Conservation (phyloP, 30 jellyfish, hydroid and myxozoan species). For the Rhopilema esculentum region DNA sequence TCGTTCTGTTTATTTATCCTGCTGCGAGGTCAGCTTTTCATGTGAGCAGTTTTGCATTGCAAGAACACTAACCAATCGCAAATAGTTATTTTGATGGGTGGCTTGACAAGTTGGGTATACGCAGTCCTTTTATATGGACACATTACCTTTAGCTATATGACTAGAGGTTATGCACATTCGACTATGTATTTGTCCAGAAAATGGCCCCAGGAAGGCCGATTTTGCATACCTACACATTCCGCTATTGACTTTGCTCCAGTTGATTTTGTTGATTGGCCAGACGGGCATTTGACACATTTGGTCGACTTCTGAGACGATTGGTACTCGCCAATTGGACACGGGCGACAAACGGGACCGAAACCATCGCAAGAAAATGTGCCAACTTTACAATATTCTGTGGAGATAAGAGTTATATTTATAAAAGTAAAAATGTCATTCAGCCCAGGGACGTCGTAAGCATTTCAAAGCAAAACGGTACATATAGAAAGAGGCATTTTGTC, state of each 20-base stretch:
- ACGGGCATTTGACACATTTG: constrained; percentile 76
- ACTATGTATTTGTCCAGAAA: background rate
- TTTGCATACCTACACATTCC: constrained; percentile 76
- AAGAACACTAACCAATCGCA: too few species aligned
- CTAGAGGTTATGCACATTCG: too few species aligned
- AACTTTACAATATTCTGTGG: constrained; percentile 71
- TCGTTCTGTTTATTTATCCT: too few species aligned
- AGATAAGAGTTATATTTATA: background rate
- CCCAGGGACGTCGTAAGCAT: background rate
- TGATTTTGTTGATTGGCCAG: constrained; percentile 65
- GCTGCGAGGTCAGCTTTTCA: too few species aligned
- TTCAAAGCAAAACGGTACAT: background rate
- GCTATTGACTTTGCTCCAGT: constrained; percentile 62
- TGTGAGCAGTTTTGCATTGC: too few species aligned
- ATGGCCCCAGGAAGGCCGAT: background rate
- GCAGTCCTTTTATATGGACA: too few species aligned
- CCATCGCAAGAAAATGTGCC: constrained; percentile 94
- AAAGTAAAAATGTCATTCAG: background rate
- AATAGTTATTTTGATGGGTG: too few species aligned
- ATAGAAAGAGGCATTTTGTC: too few species aligned
- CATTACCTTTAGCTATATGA: too few species aligned
- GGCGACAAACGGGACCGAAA: constrained; percentile 87
- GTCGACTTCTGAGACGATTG: constrained; percentile 64
- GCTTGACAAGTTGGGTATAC: too few species aligned
- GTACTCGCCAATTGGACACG: constrained; percentile 86